Evolutionary conservation across 2,113 vertebrate genomes (phyloP).

Genomic region (rat (Rattus norvegicus)): DNA sequence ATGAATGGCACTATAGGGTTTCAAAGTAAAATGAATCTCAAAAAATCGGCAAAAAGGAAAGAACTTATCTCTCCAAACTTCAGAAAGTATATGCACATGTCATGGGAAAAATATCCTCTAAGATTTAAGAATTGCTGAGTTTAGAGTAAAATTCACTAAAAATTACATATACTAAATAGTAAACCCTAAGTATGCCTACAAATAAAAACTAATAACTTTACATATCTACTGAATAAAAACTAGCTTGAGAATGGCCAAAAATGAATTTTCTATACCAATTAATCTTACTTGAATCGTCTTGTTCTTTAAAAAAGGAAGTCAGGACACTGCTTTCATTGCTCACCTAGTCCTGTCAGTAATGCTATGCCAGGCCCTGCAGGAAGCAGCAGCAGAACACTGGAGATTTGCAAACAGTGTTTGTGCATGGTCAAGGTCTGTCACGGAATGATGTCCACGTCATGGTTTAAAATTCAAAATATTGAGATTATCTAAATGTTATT

Average conservation of each 20-base stretch:
- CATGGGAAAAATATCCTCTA: not conserved
- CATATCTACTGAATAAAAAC: constrained; percentile 62
- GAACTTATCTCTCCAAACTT: constrained; percentile 33
- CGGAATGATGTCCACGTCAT: constrained; percentile 14
- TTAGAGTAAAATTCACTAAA: constrained; percentile 47
- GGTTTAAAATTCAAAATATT: constrained; percentile 32
- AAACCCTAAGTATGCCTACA: not conserved
- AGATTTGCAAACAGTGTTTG: constrained; percentile 79
- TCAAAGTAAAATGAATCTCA: constrained; percentile 10
- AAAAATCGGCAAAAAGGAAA: constrained; percentile 50
- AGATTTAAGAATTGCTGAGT: constrained; percentile 54
- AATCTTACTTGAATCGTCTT: constrained; percentile 84
- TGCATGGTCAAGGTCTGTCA: constrained; percentile 79
- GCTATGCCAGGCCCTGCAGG: constrained; percentile 85
- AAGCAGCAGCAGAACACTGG: constrained; percentile 84
- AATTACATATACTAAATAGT: constrained; percentile 60
- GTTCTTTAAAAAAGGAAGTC: constrained; percentile 84
- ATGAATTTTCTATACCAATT: constrained; percentile 84
- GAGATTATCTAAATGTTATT: constrained; percentile 45
- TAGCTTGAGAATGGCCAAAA: constrained; percentile 79
- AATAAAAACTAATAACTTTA: constrained; percentile 27
- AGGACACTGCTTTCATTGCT: constrained; percentile 86
- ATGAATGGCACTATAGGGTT: not conserved
- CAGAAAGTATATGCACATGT: constrained; percentile 45
- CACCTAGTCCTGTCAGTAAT: constrained; percentile 84